phyloP scores from a whole-genome alignment of 2,888 invertebrate genomes.

The Vannuccia rotundouncinata region DNA sequence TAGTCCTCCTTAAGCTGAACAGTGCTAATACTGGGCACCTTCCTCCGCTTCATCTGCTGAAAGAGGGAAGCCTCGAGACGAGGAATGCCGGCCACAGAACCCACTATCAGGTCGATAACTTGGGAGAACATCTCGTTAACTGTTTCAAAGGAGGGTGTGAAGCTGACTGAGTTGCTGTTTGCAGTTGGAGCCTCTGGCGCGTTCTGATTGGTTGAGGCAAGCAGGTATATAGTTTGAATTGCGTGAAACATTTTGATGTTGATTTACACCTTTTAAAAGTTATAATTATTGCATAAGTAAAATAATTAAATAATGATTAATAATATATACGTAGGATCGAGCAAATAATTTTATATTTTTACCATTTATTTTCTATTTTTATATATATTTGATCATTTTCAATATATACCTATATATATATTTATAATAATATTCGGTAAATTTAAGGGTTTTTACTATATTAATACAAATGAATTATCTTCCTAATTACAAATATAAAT shows the following conservation, averaged over 20 bases:
- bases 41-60: constrained; percentile 47
- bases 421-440: no score
- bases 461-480: no score
- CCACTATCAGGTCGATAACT: constrained; percentile 51
- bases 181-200: background rate
- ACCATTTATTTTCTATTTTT: no score
- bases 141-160: constrained; percentile 47
- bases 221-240: background rate
- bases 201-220: background rate
- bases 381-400: no score
- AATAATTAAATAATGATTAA: no score
- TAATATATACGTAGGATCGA: no score
- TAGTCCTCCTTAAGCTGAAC: constrained; percentile 47
- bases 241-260: background rate
- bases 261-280: no score
- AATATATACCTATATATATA: no score
- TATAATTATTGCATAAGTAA: no score
- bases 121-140: constrained; percentile 47
- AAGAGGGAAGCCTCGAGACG: constrained; percentile 49
- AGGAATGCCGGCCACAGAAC: constrained; percentile 47
- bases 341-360: no score
- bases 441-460: no score
- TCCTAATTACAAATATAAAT: no score
- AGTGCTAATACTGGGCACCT: constrained; percentile 44
- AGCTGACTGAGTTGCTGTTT: constrained; percentile 37